phyloP scores from a whole-genome alignment of 1,140 invertebrate species.

The Diabrotica undecimpunctata region DNA sequence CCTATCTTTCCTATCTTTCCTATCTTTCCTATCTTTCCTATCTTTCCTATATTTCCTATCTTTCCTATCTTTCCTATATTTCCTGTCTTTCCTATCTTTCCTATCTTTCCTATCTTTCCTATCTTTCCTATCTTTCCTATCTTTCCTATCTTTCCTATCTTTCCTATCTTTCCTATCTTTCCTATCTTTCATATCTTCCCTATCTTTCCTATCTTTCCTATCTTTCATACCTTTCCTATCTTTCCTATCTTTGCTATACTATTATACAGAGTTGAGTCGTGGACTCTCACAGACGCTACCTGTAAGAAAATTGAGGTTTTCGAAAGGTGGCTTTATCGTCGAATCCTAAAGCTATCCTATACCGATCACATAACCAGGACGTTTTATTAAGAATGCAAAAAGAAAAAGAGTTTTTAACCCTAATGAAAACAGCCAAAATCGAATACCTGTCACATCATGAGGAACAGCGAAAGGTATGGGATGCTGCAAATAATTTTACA shows the following conservation, averaged over 20 bases:
- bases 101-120: background rate
- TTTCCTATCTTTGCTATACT: background rate
- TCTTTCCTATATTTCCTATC: background rate
- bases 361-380: too few relatives aligned
- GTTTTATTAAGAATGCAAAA: too few relatives aligned
- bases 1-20: background rate
- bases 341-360: too few relatives aligned
- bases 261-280: too few relatives aligned
- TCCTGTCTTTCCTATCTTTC: background rate
- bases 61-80: background rate
- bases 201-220: background rate
- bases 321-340: too few relatives aligned
- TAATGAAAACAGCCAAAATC: too few relatives aligned
- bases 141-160: background rate
- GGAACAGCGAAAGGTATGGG: too few relatives aligned
- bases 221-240: background rate
- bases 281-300: too few relatives aligned
- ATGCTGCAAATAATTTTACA: too few relatives aligned
- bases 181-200: background rate
- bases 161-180: background rate
- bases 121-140: background rate
- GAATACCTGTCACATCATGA: too few relatives aligned
- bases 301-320: too few relatives aligned
- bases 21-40: background rate
- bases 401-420: too few relatives aligned